A percentile compares a stretch with the other conserved stretches of the same genome.
phyloP scores from a whole-genome alignment of 2,888 invertebrate genomes.

The Zygaena filipendulae region DNA sequence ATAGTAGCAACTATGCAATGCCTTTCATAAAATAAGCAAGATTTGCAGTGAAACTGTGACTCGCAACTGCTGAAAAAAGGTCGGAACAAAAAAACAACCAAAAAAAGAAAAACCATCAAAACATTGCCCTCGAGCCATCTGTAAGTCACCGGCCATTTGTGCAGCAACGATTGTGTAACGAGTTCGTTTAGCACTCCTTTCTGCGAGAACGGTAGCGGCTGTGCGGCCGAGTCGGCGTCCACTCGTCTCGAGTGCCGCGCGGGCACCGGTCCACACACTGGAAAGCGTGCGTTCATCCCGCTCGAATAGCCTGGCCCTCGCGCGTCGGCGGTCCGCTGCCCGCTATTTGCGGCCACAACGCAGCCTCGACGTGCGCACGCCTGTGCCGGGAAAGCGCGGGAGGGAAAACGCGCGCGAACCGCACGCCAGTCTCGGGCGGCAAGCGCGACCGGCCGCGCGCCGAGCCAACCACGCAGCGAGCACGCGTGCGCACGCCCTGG shows the following conservation, averaged over 20 bases:
- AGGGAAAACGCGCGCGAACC: slow-evolving; percentile 50
- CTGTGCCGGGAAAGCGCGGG: slow-evolving; percentile 56
- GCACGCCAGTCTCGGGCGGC: slow-evolving; percentile 51
- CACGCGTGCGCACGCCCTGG: slow-evolving; percentile 33
- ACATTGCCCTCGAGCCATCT: no score
- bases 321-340: no score
- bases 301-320: slow-evolving; percentile 52
- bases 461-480: slow-evolving; percentile 29
- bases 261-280: slow-evolving; percentile 34
- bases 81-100: no score
- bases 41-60: no score
- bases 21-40: no score
- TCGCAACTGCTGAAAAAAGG: no score
- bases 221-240: slow-evolving; percentile 25
- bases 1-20: no score
- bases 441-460: slow-evolving; percentile 61
- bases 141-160: no score
- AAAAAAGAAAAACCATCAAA: no score
- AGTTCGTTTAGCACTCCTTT: no score
- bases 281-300: slow-evolving; percentile 28
- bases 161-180: slow-evolving; percentile 27
- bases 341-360: slow-evolving; percentile 65
- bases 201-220: no score
- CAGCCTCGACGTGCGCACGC: slow-evolving; percentile 65
- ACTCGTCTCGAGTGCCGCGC: slow-evolving; percentile 25